Base-by-base conservation (phyloP, 2,113 vertebrate genomes). In the Channa maculata region DNA sequence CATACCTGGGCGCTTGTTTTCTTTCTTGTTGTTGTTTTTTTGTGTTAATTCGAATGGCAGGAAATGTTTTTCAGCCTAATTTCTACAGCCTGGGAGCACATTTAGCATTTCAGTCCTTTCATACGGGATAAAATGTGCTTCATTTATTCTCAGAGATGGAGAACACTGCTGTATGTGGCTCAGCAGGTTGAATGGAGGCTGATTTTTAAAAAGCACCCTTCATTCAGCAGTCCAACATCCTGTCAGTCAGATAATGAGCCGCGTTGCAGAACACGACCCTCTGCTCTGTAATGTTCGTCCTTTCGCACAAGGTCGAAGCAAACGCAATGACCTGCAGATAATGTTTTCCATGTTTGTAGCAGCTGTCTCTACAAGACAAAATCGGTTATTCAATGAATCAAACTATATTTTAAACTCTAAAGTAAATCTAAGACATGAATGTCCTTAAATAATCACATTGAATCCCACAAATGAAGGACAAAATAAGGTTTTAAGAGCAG, bases 51-150 rank as follows among this genome's bases (percentile, higher is more conserved):
- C 63, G 41, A 63, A 33, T 46, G 36, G 11, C 0, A 3, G 2
- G 38, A 37, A 64, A 45, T 69, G 77, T 70, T 76, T 80, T 77
- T 80, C 63, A 63, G 63, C 34, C 41, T 65, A 48, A 10, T 74
- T 46, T 36, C 44, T 0, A 6, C 33, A 38, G 48, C 34, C 8
- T 14, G 10, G 49, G 24, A 9, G 33, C 51, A 14, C 7, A 2
- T 55, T 69, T 11, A 59, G 13, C 62, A 10, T 43, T 54, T 59
- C 50, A 44, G 41, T 37, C 77, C 46, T 80, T 84, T 73, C 57
- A 73, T 1, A 1, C 2, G 2, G 9, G 9, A 48, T 61, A 48
- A 63, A 75, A 15, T 4, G 1, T 1, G 24, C 13, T n/a, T 13
- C 55, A 36, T 45, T 71, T 50, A 50, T 9, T 9, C 3, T 49